Conservation (phyloP, 92 coral and sea anemone genomes). For the Muricea muricata region DNA sequence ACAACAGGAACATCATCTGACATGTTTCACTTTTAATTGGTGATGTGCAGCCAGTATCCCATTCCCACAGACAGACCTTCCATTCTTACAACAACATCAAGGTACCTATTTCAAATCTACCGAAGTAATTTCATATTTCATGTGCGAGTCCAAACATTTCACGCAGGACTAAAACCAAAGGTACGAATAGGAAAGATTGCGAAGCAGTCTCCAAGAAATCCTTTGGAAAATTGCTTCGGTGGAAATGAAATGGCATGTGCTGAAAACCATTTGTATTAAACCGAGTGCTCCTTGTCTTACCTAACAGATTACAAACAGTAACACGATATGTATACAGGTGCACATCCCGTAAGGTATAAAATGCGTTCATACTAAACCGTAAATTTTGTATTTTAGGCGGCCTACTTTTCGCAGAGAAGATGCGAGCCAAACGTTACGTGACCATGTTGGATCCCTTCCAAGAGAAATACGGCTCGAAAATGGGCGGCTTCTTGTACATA, state of each 20-base stretch:
- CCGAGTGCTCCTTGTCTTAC: neutral
- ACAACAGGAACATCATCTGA: neutral
- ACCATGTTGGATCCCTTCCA: conserved; percentile 97
- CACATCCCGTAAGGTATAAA: neutral
- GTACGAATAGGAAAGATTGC: too few species aligned
- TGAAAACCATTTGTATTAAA: neutral
- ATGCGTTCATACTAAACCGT: neutral
- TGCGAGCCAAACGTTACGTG: conserved; percentile 78
- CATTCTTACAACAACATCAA: neutral
- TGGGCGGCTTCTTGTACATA: conserved; percentile 88
- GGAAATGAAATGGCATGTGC: neutral
- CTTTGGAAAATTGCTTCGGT: neutral
- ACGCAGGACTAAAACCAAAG: too few species aligned
- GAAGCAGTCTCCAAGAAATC: neutral
- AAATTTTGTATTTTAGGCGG: conserved; percentile 68
- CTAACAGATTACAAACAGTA: too few species aligned
- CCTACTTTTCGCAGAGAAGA: conserved; percentile 78
- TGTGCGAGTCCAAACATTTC: too few species aligned
- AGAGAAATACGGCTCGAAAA: conserved; percentile 77
- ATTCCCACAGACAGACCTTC: neutral
- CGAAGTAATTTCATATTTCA: neutral
- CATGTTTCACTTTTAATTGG: neutral
- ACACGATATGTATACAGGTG: neutral
- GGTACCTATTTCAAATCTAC: neutral
- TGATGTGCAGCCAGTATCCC: neutral